Conservation (phyloP, 2,888 invertebrate species). For the Tetragnatha montana region DNA sequence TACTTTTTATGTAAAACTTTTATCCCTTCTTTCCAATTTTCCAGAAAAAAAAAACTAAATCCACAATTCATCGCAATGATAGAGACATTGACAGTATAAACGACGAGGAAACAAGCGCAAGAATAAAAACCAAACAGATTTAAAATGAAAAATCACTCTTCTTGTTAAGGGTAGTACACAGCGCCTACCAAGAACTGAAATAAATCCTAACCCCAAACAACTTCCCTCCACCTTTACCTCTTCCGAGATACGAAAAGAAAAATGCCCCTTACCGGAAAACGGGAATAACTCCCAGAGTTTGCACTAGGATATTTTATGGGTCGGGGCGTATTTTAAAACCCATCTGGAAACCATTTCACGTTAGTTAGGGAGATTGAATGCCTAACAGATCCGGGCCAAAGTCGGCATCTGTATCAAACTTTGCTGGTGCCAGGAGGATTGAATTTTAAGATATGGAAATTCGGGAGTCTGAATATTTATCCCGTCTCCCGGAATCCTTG, state of each 20-base stretch:
- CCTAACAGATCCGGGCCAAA: conserved; percentile 15
- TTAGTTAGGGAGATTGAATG: conserved; percentile 41
- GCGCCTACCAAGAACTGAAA: not conserved
- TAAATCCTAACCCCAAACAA: not conserved
- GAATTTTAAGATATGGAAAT: conserved; percentile 67
- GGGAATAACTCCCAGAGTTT: conserved; percentile 4
- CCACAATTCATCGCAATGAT: too few relatives aligned
- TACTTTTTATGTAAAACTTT: too few relatives aligned
- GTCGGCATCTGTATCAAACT: conserved; percentile 44
- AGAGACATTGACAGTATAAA: too few relatives aligned
- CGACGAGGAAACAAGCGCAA: too few relatives aligned
- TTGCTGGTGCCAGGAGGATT: conserved; percentile 11
- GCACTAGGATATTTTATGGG: not conserved
- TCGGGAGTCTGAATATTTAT: conserved; percentile 46
- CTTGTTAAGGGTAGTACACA: too few relatives aligned
- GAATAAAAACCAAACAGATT: too few relatives aligned
- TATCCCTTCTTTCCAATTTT: too few relatives aligned
- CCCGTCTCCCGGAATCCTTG: conserved; percentile 26
- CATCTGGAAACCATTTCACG: conserved; percentile 41
- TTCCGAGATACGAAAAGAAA: not conserved
- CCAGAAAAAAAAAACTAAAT: too few relatives aligned
- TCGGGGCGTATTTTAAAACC: conserved; percentile 14
- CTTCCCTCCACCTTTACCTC: not conserved
- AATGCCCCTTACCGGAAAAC: not conserved
- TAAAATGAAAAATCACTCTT: too few relatives aligned